Base-by-base conservation (phyloP, 2,888 invertebrate species). In the Lepidochrysops patricia region DNA sequence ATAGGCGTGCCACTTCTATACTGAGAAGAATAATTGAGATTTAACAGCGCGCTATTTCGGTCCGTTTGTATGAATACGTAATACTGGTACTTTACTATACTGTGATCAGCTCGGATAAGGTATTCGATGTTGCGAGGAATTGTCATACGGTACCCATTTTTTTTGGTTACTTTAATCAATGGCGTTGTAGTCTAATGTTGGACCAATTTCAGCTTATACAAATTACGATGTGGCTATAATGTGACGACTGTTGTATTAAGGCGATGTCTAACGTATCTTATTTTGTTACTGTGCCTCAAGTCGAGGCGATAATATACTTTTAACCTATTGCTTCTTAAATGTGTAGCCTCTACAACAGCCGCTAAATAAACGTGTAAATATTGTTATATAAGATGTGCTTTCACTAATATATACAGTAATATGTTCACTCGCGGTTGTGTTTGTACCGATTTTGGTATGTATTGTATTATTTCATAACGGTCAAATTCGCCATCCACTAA, bases 391-490 rank as follows among this genome's bases (percentile, higher is more conserved):
- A 6, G 32, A 26, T 61, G 61, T 57, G 48, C 37, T 60, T 60
- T 32, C 58, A 62, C 60, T 62, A 62, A 61, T 63, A 65, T 63
- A 54, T 62, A 64, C 60, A 66, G 70, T 72, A 71, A 70, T 72
- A 75, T 73, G 83, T 84, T 84, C 82, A 85, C 84, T 87, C 83
- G 72, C 73, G 86, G 85, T 86, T 87, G 86, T 86, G 85, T 84
- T 69, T 27, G 27, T 61, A 58, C 32, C 54, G 58, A 60, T 63
- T 61, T 61, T 59, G 25, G 32, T 63, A 60, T 37, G 57, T 59
- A 49, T 58, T 57, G 43, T 57, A 58, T 15, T 34, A 15, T 57
- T 26, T 58, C 34, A 26, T 50, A 13, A 32, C 15, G 49, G 58
- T 50, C 49, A 50, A 50, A 26, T 6, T 58, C 29, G 23, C 32